Evolutionary conservation across 2,888 invertebrate species (phyloP), one percentile per base, ranked within the genome.

Genomic region (Ommatoiulus sabulosus): DNA sequence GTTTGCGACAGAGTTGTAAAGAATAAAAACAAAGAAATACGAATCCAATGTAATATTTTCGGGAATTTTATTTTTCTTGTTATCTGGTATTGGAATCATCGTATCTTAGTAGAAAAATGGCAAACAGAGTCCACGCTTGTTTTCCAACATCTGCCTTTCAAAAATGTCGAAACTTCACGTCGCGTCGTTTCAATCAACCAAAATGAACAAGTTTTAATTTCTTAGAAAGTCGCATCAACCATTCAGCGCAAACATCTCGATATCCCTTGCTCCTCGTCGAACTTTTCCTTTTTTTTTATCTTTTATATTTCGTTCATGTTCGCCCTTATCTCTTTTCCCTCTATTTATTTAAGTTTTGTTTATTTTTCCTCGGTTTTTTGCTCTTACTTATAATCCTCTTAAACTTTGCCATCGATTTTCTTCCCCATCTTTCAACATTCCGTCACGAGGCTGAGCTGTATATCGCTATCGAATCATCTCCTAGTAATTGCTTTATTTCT

Each of bases 361-460:
- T 72, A 72, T 72, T 72, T 72, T 72, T 72, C 72, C 72, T 72
- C 72, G 72, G 7, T 72, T 35, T 72, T 72, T 72, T 72, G 72
- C 72, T 20, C 72, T 24, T n/a, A 10, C 24, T 72, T 72, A 35
- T 35, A 72, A 72, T 72, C 72, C 24, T 72, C 72, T 72, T 72
- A 72, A 72, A 72, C 72, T 72, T 72, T 72, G 72, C 72, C 72
- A 72, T 72, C 72, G 24, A 63, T 72, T 72, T 72, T 52, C 15
- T 2, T 72, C 10, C 24, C 72, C 52, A 72, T 72, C 72, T 72
- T 24, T 24, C 72, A 72, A 72, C 72, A 72, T 72, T 72, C 72
- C 72, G 72, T 24, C 72, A 72, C 8, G 24, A 72, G 72, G 72
- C 72, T 72, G 17, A 63, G 20, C 48, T 48, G 12, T 48, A 48